Base-by-base conservation (phyloP, 2,113 vertebrate species). In the Python bivittatus region DNA sequence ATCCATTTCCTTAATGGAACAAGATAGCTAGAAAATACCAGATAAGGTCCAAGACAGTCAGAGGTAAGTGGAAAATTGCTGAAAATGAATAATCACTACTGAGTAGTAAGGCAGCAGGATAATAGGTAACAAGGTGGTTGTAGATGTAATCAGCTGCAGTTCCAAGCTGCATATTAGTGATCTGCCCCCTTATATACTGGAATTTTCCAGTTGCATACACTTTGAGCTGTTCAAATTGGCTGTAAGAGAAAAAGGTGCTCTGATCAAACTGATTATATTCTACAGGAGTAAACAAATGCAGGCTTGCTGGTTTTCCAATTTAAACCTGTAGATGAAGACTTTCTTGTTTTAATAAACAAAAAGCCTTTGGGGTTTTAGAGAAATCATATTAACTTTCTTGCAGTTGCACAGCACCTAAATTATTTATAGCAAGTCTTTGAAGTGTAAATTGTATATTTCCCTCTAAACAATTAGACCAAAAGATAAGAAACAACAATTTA, bases 361-460 rank as follows among this genome's bases (percentile, higher is more conserved):
- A 60, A 56, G 54, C 87, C 44, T 68, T 84, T 88, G 53, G 56
- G 64, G 91, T 83, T 96, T 79, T 92, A 93, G 83, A 88, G 94
- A 94, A 95, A 96, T 94, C 96, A 90, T 96, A 94, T 91, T 95
- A 96, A 94, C 88, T 93, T 96, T 96, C 86, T 54, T 92, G 20
- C 22, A 94, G 83, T 92, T 0, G 0, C 85, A 94, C 92, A 96
- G 88, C 93, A 90, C 33, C 52, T 1, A 13, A 93, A 88, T 96
- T 92, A 96, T 95, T 91, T 96, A 44, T 91, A 92, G 85, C 33
- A 91, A 91, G 87, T 86, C 95, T 96, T 96, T 97, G 96, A 97
- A 96, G 96, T 97, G 96, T 92, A 96, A 97, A 97, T 97, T 96
- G 94, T 97, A 94, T 94, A 33, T 95, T 96, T 96, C 94, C 93